Evolutionary conservation across 2,113 vertebrate genomes (phyloP).

Genomic region (Columba livia): DNA sequence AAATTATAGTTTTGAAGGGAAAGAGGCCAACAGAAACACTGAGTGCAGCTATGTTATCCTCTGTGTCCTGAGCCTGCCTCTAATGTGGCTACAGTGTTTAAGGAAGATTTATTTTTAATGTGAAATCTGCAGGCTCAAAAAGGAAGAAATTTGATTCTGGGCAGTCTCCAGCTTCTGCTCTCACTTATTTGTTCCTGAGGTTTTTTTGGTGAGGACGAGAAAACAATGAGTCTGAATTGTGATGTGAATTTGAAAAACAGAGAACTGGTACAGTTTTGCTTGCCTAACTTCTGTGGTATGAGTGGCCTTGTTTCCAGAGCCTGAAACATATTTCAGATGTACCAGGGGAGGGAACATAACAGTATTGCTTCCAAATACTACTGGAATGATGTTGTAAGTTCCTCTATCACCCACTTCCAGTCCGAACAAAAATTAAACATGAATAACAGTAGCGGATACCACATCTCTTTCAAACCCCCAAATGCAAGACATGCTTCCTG

Average conservation of each 20-base stretch:
- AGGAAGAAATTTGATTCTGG: neutral
- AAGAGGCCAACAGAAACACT: neutral
- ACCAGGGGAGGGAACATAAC: neutral
- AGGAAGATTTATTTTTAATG: neutral
- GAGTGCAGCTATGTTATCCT: neutral
- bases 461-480: neutral
- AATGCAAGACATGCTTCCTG: neutral
- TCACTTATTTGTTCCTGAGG: neutral
- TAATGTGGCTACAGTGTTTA: neutral
- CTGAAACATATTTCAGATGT: neutral
- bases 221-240: neutral
- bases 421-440: neutral
- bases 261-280: neutral
- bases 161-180: neutral
- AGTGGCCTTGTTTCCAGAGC: neutral
- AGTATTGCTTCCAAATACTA: neutral
- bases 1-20: neutral
- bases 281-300: neutral
- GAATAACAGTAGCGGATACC: neutral
- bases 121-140: neutral
- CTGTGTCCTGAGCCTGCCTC: neutral
- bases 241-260: neutral
- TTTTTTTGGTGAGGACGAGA: neutral
- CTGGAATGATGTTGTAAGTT: neutral
- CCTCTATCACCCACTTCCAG: neutral